Evolutionary conservation across 2,888 invertebrate species (phyloP), one percentile per base, ranked within the genome.

Genomic region (Sturmia bella): DNA sequence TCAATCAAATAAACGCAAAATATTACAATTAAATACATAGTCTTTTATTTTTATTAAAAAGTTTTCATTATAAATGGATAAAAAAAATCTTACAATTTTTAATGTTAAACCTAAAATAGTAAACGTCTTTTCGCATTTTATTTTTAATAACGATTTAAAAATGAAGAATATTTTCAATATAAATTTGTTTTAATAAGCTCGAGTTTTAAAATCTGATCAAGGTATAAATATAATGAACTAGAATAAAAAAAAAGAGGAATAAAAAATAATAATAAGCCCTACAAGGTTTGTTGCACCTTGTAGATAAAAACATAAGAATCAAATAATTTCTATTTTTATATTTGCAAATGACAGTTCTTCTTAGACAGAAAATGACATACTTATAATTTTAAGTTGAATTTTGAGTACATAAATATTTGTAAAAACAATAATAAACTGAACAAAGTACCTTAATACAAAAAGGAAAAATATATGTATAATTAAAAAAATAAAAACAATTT

Each of bases 171-270:
- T 70, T 80, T 69, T 64, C 59, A 70, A 69, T 75, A 69, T 66
- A 72, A 72, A 66, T 81, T 81, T 77, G 43, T 61, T 77, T 77
- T 73, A 81, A 81, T 73, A 81, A 69, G 81, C 81, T 81, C 73
- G 81, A 77, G 63, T 56, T 77, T 73, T 76, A 45, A 56, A 72
- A 57, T 59, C 50, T 73, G 52, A 43, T 64, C 21, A 41, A 12
- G 27, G 21, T 64, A 13, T 52, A 24, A 56, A 72, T 52, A 50
- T 9, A 57, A 57, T 32, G 19, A 41, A 37, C 15, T 43, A 17
- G 15, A 70, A 54, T 37, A 39, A 17, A 43, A 19, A 52, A 2
- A 64, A 32, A 56, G 6, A 52, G 41, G 19, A 48, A 32, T 63
- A 45, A 63, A 59, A 57, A 1, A 43, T 2, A 43, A 19, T 15